These are phyloP conservation scores for Hydrolagus affinis DNA, from an alignment of 2,113 vertebrate genomes.

Conservation along the genomic window DNA sequence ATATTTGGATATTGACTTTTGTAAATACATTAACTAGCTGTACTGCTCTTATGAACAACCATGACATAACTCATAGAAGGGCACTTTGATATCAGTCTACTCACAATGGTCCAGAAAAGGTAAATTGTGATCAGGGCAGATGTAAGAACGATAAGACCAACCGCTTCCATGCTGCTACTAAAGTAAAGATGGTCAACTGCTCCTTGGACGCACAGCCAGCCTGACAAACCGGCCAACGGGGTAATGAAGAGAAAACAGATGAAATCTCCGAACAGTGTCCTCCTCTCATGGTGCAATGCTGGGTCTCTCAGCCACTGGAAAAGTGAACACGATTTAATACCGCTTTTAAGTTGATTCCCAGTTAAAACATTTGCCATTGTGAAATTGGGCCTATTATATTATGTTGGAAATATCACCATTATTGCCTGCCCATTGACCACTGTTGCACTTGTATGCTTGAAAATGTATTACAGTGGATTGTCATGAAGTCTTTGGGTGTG, in stretches of 20 bases:
- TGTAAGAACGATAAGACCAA: constrained; percentile 50
- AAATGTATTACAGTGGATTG: too few species aligned
- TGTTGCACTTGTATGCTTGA: too few species aligned
- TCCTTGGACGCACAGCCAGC: constrained; percentile 57
- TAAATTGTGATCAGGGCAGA: constrained; percentile 55
- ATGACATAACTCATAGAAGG: background rate
- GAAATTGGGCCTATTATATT: too few species aligned
- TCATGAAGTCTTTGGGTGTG: too few species aligned
- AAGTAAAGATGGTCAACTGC: constrained; percentile 50
- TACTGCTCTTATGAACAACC: too few species aligned
- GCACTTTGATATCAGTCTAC: constrained; percentile 13
- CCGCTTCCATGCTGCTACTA: constrained; percentile 49
- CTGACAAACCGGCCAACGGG: constrained; percentile 51
- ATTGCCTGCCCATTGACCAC: too few species aligned
- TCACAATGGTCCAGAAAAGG: constrained; percentile 54
- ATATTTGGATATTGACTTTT: background rate
- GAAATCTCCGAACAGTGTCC: constrained; percentile 47
- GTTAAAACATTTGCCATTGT: too few species aligned
- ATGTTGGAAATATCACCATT: too few species aligned
- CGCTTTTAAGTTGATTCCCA: too few species aligned
- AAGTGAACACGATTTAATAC: background rate
- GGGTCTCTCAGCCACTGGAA: constrained; percentile 51
- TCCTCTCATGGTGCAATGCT: constrained; percentile 47
- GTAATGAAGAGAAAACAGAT: constrained; percentile 58
- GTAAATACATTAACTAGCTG: too few species aligned